phyloP scores from a whole-genome alignment of 1,140 invertebrate genomes.

The Lucilia cuprina region DNA sequence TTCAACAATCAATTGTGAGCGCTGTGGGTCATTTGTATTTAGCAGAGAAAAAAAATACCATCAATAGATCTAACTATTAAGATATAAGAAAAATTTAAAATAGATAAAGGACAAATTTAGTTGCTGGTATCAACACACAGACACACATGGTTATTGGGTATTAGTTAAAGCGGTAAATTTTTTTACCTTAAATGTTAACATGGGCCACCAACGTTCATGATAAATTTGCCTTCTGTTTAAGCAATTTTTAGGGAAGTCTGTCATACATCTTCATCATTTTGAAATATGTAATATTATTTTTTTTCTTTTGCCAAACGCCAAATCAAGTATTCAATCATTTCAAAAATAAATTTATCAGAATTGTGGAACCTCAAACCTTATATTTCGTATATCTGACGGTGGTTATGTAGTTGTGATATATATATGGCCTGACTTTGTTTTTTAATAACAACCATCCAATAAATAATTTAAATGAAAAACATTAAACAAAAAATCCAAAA shows the following conservation, averaged over 20 bases:
- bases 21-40: background rate
- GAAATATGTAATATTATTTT: no score
- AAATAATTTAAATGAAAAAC: conserved; percentile 10
- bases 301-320: background rate
- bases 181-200: no score
- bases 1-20: background rate
- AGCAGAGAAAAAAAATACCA: no score
- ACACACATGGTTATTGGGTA: no score
- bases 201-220: background rate
- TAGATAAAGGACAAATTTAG: no score
- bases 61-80: no score
- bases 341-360: background rate
- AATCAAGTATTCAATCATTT: background rate
- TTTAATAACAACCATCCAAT: background rate
- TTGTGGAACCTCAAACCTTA: background rate
- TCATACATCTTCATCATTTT: background rate
- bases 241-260: background rate
- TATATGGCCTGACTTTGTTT: background rate
- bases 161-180: no score
- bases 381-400: no score
- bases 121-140: no score
- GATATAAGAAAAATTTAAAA: no score
- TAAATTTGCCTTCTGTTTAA: background rate
- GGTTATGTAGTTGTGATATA: no score
- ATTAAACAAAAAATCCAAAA: background rate